Conservation (phyloP, 2,113 vertebrate genomes). For the Piaya cayana region DNA sequence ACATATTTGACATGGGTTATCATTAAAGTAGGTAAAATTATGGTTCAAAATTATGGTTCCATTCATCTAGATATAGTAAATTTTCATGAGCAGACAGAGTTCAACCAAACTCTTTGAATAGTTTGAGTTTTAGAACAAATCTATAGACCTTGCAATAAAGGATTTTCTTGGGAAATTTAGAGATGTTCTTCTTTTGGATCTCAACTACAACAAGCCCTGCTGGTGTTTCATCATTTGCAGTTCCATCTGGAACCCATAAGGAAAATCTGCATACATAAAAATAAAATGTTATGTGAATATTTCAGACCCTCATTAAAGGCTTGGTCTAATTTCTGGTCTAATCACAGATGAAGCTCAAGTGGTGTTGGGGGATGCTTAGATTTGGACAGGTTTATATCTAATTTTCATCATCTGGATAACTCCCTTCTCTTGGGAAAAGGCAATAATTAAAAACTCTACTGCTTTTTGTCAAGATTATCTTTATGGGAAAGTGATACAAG, state of each 20-base stretch:
- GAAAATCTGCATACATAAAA: constrained; percentile 50
- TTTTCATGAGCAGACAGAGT: background rate
- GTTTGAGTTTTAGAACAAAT: background rate
- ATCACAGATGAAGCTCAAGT: constrained; percentile 22
- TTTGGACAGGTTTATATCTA: background rate
- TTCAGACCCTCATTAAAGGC: background rate
- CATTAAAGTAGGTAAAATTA: background rate
- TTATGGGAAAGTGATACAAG: background rate
- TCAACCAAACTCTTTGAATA: background rate
- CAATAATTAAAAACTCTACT: background rate
- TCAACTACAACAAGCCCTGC: background rate
- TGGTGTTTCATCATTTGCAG: background rate
- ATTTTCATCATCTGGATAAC: constrained; percentile 2
- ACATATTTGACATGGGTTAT: background rate
- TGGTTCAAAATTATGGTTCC: no score
- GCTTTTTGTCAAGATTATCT: background rate
- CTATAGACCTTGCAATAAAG: background rate
- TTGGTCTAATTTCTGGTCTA: constrained; percentile 40
- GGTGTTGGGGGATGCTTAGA: constrained; percentile 5
- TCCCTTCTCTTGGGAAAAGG: background rate
- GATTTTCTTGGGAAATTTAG: background rate
- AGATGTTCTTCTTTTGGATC: background rate
- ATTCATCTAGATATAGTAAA: background rate
- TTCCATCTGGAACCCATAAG: constrained; percentile 49
- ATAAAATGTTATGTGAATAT: constrained; percentile 40